phyloP scores from a whole-genome alignment of 2,113 vertebrate genomes.

The Micronycteris hirsuta region DNA sequence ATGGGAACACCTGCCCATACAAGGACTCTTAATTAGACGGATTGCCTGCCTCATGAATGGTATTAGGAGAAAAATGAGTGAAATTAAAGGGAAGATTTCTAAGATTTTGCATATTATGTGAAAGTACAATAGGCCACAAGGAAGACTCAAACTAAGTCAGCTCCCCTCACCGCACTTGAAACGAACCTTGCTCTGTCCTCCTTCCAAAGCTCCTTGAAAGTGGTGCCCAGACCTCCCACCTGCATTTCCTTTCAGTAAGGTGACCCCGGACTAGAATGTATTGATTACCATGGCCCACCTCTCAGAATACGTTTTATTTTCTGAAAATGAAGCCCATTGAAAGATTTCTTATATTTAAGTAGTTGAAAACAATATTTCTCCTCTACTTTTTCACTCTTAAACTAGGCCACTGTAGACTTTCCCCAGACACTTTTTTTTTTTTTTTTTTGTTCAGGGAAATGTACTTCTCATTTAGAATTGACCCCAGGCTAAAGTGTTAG shows the following conservation, averaged over 20 bases:
- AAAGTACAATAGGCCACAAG: neutral
- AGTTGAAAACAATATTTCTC: neutral
- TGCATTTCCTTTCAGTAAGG: neutral
- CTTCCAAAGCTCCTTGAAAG: neutral
- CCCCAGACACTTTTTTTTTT: neutral
- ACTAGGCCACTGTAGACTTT: neutral
- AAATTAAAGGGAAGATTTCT: conserved; percentile 56
- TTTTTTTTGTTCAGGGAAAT: neutral
- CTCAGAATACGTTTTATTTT: neutral
- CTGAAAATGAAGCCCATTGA: neutral
- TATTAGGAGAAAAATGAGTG: conserved; percentile 39
- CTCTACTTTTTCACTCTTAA: neutral
- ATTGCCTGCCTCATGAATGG: conserved; percentile 14
- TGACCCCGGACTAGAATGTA: neutral
- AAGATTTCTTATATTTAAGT: neutral
- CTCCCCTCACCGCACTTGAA: neutral
- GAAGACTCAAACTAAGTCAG: neutral
- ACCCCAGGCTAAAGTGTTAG: neutral
- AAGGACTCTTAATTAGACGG: conserved; percentile 51
- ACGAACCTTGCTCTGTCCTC: neutral
- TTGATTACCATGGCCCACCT: neutral
- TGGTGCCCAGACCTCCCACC: neutral
- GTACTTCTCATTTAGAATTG: neutral
- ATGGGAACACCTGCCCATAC: conserved; percentile 59
- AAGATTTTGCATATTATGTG: conserved; percentile 15